Evolutionary conservation across 2,888 invertebrate species (phyloP).

Genomic region (Gibbula magus): DNA sequence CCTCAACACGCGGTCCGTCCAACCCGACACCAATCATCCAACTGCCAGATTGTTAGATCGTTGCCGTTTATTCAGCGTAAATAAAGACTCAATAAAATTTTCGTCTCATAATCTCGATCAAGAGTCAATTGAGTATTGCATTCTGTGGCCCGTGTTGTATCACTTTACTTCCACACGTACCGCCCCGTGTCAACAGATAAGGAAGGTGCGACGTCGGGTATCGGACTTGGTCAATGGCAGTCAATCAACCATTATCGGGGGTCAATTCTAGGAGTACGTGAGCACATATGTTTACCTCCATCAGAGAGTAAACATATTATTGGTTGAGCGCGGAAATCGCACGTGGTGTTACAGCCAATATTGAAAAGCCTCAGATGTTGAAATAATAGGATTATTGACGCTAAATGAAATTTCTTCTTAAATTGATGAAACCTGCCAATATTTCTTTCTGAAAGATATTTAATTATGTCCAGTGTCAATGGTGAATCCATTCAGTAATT

Average conservation of each 20-base stretch:
- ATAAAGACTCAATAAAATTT: not conserved
- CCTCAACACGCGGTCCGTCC: not conserved
- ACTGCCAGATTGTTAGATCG: not conserved
- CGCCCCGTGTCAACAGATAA: not conserved
- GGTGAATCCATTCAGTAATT: too few relatives aligned
- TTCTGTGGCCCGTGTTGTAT: not conserved
- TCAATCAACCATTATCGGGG: not conserved
- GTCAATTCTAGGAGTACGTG: not conserved
- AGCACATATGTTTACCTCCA: not conserved
- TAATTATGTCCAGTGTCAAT: too few relatives aligned
- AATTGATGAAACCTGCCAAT: not conserved
- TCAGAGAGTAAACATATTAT: not conserved
- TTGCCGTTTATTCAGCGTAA: not conserved
- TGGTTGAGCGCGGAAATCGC: too few relatives aligned
- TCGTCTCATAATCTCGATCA: not conserved
- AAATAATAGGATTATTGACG: not conserved
- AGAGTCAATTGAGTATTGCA: not conserved
- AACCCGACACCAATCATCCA: too few relatives aligned
- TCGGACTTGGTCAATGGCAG: not conserved
- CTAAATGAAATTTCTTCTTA: not conserved
- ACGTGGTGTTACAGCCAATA: not conserved
- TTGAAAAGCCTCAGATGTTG: not conserved
- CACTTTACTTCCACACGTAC: not conserved
- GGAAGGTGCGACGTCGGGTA: not conserved
- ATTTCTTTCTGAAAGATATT: too few relatives aligned